Percentiles rank a stretch among this genome's conserved stretches.
Evolutionary conservation across 2,113 vertebrate genomes (phyloP).

Genomic region (Uria lomvia): DNA sequence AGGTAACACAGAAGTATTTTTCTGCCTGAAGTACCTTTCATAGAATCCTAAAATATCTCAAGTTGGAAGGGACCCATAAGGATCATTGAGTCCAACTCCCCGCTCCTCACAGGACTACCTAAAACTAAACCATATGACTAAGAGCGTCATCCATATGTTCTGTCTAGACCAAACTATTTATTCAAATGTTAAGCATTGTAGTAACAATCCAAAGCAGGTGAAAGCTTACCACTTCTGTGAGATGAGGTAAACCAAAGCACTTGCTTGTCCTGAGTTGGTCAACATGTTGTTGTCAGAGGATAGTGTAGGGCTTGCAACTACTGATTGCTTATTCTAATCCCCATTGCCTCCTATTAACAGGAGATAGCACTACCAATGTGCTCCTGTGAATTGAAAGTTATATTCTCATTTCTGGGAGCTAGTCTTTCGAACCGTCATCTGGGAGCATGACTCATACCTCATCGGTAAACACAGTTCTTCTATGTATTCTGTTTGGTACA

Average conservation of each 20-base stretch:
- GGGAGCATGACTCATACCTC: constrained; percentile 19
- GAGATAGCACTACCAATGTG: neutral
- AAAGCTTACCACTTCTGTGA: neutral
- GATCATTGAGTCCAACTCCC: neutral
- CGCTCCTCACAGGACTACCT: neutral
- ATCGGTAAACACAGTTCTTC: neutral
- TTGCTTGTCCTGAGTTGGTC: neutral
- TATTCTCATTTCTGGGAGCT: neutral
- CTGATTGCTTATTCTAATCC: neutral
- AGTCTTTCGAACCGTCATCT: neutral
- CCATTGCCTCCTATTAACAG: neutral
- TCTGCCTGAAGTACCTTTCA: neutral
- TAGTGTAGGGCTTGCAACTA: neutral
- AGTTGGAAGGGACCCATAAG: neutral
- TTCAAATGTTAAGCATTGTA: neutral
- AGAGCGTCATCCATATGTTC: neutral
- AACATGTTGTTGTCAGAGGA: neutral
- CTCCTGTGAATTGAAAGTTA: neutral
- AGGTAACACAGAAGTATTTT: neutral
- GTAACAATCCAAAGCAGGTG: neutral
- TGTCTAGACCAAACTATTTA: neutral
- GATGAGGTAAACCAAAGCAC: neutral
- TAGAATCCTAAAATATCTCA: neutral
- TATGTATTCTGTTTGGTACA: neutral
- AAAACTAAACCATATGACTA: neutral